Base-by-base conservation (phyloP, 1,140 invertebrate species). In the Drosophila pseudoananassae region DNA sequence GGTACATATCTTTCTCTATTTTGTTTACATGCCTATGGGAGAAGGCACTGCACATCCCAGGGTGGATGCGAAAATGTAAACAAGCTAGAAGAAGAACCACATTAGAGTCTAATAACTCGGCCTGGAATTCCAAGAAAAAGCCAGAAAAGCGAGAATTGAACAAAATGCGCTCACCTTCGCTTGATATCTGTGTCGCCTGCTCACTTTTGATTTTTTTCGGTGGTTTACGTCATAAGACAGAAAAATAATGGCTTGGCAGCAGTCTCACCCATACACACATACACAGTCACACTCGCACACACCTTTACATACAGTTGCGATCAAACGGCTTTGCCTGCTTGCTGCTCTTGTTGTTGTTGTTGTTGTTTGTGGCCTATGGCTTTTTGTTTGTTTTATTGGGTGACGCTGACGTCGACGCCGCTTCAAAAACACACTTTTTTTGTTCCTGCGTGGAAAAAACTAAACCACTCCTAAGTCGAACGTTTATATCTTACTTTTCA, bases 181-280 rank as follows among this genome's bases (percentile, higher is more conserved):
- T 64, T 80, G 50, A 40, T 80, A 56, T 81, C 54, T 87, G 46
- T 82, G 78, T 82, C 75, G 75, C 73, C 59, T 85, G 82, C 74
- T 88, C 84, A 89, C 84, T 88, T 88, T 88, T 88, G 84, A 88
- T 89, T 88, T 88, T 73, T 76, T 76, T 82, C 46, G 78, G 68
- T 79, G 84, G 83, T 88, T 88, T 88, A 88, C 83, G 83, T 88
- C 83, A 88, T 88, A 88, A 83, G 84, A 77, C 83, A 78, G 52
- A 85, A 84, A 85, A 82, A 82, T 88, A 88, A 88, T 88, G 84
- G 76, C 79, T 88, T 88, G 83, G 70, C 70, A 76, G 58, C 70
- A 76, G 58, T 81, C 66, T 58, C 70, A 63, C n/a, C 46, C 49
- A 72, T 40, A 64, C 43, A 76, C 29, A 55, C 23, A 23, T 4